Base-by-base conservation (phyloP, 2,888 invertebrate genomes). In the Clivina fossor region DNA sequence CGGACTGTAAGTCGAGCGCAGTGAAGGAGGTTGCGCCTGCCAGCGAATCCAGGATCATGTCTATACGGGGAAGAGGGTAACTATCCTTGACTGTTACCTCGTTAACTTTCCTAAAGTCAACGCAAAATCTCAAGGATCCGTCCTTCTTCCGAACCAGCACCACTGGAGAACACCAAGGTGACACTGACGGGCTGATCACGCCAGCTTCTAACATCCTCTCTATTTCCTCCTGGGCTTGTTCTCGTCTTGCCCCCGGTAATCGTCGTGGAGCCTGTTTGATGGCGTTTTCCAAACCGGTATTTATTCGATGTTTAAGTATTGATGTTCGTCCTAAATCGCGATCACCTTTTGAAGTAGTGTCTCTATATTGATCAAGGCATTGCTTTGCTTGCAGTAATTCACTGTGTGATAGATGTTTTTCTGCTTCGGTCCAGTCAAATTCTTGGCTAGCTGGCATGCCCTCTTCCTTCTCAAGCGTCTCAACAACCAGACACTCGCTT, bases 81-180 rank as follows among this genome's bases (percentile, higher is more conserved):
- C 43, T 43, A n/a, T 43, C 43, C 13, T 33, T 9, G 5, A 33
- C 33, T 7, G 33, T 33, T 5, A 33, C 33, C 13, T 26, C 43
- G 8, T 43, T 43, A 4, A 28, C 1, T 26, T 26, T 26, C 2
- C 43, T 11, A 7, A 43, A 43, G 28, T 43, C 43, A 3, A 28
- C 15, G 16, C 28, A 43, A 43, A 43, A 43, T 2, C 43, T 9
- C 2, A 26, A 4, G 4, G 43, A 8, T 2, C 43, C 28, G 18
- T 43, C 43, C 28, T 43, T 43, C 15, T 43, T 43, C 1, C 5
- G 1, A 1, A 43, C 26, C 8, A 43, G n/a, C 1, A 26, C 43
- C 1, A 43, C 26, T 24, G 43, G 28, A 1, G 43, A 43, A n/a
- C 28, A 43, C 43, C 43, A 43, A 2, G 43, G 43, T 1, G 43